Evolutionary conservation across 2,113 vertebrate species (phyloP), one percentile per base, ranked within the genome.

Genomic region (Clarias gariepinus): DNA sequence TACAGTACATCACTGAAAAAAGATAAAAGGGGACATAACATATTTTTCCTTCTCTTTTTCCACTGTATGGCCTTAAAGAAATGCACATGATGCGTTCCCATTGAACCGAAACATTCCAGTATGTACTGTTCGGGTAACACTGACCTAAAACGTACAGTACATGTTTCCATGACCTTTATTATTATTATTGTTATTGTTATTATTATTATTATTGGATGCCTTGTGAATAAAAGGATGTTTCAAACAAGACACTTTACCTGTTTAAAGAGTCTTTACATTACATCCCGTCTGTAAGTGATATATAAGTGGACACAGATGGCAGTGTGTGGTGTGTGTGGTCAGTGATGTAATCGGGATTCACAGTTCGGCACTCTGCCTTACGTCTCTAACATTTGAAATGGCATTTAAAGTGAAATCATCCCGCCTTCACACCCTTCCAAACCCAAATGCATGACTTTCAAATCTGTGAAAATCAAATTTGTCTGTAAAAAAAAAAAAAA

Each of bases 321-420:
- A 13, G 25, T 66, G 25, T 64, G 61, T 12, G 25, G 61, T 10
- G 15, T 68, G 64, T 30, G 71, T 83, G 21, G 33, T 78, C 81
- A 83, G 33, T 83, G 77, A 82, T 90, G 90, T 89, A 91, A 87
- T 89, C 60, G 2, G 77, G 73, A 88, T 66, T 89, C 87, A 60
- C 78, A 91, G 88, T 88, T 91, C 90, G 92, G 91, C 91, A 91
- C 89, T 92, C 93, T 93, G 92, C 90, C 91, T 91, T 90, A 90
- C 91, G 86, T 91, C 36, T 53, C 12, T 69, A 30, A 36, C 85
- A 90, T 87, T 87, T 90, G 81, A 89, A 90, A 92, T 53, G 89
- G 79, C 90, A 92, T 63, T 91, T 82, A 91, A 86, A 87, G 36
- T 86, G 90, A 92, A 81, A 82, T 66, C 88, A n/a, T 3, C 33